Conservation (phyloP, 2,797 vertebrate species). For the Sebastes hubbsi region DNA sequence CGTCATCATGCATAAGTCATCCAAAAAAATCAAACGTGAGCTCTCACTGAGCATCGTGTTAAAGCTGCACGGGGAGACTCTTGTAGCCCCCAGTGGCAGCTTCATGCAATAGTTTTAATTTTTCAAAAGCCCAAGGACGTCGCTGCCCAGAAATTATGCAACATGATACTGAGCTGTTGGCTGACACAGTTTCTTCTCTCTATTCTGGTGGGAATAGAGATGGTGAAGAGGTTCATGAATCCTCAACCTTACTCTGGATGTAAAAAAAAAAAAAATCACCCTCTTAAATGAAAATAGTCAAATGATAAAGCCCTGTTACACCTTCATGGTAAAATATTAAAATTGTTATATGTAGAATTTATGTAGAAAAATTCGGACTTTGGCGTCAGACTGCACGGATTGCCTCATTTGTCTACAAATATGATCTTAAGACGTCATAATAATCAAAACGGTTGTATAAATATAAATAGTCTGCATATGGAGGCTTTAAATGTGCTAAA, state of each 20-base stretch:
- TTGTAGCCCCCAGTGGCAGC: not conserved
- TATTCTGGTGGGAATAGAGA: not conserved
- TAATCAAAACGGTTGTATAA: no score
- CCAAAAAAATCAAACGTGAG: not conserved
- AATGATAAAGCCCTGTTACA: not conserved
- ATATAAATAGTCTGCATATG: no score
- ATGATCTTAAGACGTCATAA: no score
- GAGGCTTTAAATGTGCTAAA: no score
- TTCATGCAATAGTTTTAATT: not conserved
- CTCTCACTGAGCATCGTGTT: not conserved
- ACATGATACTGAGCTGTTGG: not conserved
- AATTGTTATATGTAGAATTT: not conserved
- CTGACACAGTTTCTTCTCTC: slow-evolving; percentile 24
- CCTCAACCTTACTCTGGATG: not conserved
- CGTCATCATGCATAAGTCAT: not conserved
- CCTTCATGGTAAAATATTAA: not conserved
- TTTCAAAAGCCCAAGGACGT: slow-evolving; percentile 14
- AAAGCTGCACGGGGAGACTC: not conserved
- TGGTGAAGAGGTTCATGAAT: not conserved
- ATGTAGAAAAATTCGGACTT: not conserved
- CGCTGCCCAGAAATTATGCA: slow-evolving; percentile 20
- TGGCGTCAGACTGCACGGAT: not conserved
- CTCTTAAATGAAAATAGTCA: not conserved
- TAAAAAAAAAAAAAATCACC: not conserved
- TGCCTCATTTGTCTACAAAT: not conserved